These are phyloP conservation scores for Lasioglossum malachurum DNA, from an alignment of 2,888 invertebrate genomes.

Conservation along the genomic window DNA sequence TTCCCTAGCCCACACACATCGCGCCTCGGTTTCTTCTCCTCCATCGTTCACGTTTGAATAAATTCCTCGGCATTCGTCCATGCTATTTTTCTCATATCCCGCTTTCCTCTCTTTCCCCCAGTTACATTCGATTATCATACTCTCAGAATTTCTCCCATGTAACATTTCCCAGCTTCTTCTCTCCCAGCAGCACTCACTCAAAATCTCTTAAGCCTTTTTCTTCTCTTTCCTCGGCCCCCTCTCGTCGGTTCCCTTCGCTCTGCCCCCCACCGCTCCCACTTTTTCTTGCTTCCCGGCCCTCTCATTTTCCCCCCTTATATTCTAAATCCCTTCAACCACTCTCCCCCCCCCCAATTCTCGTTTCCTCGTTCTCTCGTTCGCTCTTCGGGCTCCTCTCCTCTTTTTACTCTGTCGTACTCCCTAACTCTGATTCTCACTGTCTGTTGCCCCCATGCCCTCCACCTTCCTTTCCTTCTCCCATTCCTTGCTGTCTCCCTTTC, in stretches of 20 bases:
- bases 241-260: neutral
- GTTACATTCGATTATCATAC: conserved; percentile 8
- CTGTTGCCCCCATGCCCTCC: neutral
- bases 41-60: neutral
- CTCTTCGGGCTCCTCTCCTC: neutral
- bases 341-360: neutral
- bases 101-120: neutral
- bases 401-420: conserved; percentile 6
- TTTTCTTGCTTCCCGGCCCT: conserved; percentile 34
- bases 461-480: too few species aligned
- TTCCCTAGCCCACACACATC: neutral
- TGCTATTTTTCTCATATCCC: neutral
- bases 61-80: neutral
- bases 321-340: conserved; percentile 22
- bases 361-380: neutral
- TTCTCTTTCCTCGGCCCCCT: conserved; percentile 33
- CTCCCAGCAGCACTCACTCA: conserved; percentile 15
- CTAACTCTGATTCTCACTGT: conserved; percentile 18
- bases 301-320: conserved; percentile 38
- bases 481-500: conserved; percentile 10
- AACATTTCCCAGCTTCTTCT: neutral
- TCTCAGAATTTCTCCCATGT: conserved; percentile 11
- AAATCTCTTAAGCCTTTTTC: conserved; percentile 20
- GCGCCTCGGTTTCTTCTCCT: neutral
- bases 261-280: conserved; percentile 40